These are phyloP conservation scores for Denticeps clupeoides DNA, from an alignment of 2,797 vertebrate genomes.

Conservation along the genomic window DNA sequence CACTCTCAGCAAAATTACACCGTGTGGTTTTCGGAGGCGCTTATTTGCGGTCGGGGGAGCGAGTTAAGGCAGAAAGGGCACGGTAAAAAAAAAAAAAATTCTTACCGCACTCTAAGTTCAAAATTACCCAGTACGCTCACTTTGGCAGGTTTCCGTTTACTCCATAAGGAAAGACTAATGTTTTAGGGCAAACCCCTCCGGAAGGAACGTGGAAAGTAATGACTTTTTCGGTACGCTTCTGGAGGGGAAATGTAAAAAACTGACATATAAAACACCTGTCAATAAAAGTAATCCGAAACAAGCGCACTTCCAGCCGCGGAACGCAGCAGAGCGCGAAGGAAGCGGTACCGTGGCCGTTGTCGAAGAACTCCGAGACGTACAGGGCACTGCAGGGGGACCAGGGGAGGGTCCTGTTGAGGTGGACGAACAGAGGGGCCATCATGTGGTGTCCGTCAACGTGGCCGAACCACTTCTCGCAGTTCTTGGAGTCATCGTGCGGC, in stretches of 20 bases:
- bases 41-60: constrained; percentile 40
- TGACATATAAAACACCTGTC: constrained; percentile 17
- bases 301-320: too few species aligned
- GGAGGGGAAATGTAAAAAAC: too few species aligned
- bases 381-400: constrained; percentile 93
- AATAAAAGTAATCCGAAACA: too few species aligned
- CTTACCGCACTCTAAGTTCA: constrained; percentile 15
- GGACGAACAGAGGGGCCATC: constrained; percentile 83
- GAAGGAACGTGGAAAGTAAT: constrained; percentile 20
- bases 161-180: constrained; percentile 15
- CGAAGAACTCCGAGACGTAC: constrained; percentile 90
- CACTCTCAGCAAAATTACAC: constrained; percentile 36
- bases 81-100: constrained; percentile 25
- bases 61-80: constrained; percentile 41
- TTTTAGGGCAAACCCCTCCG: constrained; percentile 19
- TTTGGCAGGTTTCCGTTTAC: constrained; percentile 20
- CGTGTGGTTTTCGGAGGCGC: constrained; percentile 32
- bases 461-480: constrained; percentile 77
- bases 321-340: too few species aligned
- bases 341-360: constrained; percentile 88
- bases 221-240: constrained; percentile 7
- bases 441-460: constrained; percentile 69
- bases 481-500: constrained; percentile 90
- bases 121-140: constrained; percentile 16
- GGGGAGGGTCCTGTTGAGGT: constrained; percentile 75